These are phyloP conservation scores for Cichladusa arquata DNA, from an alignment of 2,113 vertebrate species.

Conservation along the genomic window DNA sequence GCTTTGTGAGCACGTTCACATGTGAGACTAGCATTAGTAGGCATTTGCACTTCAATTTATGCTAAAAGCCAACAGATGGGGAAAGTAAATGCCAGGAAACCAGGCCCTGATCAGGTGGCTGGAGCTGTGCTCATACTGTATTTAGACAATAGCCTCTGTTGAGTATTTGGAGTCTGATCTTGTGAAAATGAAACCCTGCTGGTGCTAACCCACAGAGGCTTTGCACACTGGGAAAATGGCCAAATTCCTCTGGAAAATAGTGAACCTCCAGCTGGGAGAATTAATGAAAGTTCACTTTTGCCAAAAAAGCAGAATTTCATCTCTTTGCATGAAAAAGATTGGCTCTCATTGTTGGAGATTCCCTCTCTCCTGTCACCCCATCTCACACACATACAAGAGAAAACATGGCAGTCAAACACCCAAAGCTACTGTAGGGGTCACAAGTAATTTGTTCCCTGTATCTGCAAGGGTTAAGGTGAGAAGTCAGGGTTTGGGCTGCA, in stretches of 20 bases:
- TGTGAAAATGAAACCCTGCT: constrained; percentile 61
- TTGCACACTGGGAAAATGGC: constrained; percentile 55
- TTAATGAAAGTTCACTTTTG: constrained; percentile 60
- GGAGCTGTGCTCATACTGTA: constrained; percentile 32
- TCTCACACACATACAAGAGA: rapidly evolving
- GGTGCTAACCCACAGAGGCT: constrained; percentile 54
- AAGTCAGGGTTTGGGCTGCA: not conserved
- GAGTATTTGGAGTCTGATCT: constrained; percentile 43
- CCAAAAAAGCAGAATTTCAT: constrained; percentile 42
- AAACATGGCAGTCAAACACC: not conserved
- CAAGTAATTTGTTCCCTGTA: not conserved
- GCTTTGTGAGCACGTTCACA: constrained; percentile 28
- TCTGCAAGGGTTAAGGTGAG: not conserved
- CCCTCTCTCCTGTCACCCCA: not conserved
- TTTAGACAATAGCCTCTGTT: constrained; percentile 30
- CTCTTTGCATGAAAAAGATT: constrained; percentile 8
- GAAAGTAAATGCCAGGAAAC: constrained; percentile 52
- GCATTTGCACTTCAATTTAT: not conserved
- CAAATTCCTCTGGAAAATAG: constrained; percentile 64
- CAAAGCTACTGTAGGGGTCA: not conserved
- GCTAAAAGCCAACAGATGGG: constrained; percentile 62
- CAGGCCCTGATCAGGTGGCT: constrained; percentile 37
- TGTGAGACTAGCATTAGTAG: constrained; percentile 13
- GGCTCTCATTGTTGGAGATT: not conserved
- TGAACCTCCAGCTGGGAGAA: constrained; percentile 55